Conservation (phyloP, 2,888 invertebrate genomes). For the Oscheius sp. region DNA sequence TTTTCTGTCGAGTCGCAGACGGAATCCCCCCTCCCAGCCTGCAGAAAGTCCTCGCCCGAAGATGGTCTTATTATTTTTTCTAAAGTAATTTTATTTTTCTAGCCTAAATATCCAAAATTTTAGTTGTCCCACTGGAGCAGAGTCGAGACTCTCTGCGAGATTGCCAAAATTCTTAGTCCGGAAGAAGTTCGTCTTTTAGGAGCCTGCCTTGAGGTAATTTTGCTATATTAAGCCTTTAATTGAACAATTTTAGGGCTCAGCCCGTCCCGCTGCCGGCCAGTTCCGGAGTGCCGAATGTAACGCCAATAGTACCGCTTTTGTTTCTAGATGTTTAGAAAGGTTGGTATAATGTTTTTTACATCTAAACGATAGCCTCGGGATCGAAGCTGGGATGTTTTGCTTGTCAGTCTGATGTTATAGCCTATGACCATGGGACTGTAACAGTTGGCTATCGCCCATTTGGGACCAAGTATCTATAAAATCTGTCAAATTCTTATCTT, state of each 20-base stretch:
- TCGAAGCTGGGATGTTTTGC: no score
- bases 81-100: slow-evolving; percentile 21
- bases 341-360: background rate
- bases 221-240: background rate
- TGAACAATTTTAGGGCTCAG: slow-evolving; percentile 16
- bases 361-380: no score
- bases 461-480: no score
- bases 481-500: background rate
- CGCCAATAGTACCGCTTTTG: slow-evolving; percentile 37
- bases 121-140: slow-evolving; percentile 51
- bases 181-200: slow-evolving; percentile 48
- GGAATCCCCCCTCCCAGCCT: slow-evolving; percentile 34
- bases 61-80: slow-evolving; percentile 39
- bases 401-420: no score
- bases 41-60: background rate
- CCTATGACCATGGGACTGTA: no score
- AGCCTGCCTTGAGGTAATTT: slow-evolving; percentile 45
- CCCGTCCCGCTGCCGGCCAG: slow-evolving; percentile 30
- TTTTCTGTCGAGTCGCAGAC: slow-evolving; percentile 33
- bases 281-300: slow-evolving; percentile 42
- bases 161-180: slow-evolving; percentile 44
- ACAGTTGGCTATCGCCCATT: no score
- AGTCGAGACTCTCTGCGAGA: slow-evolving; percentile 54
- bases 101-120: background rate
- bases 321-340: slow-evolving; percentile 5